Evolutionary conservation across 2,888 invertebrate genomes (phyloP).

Genomic region (Drosophila prostipennis): DNA sequence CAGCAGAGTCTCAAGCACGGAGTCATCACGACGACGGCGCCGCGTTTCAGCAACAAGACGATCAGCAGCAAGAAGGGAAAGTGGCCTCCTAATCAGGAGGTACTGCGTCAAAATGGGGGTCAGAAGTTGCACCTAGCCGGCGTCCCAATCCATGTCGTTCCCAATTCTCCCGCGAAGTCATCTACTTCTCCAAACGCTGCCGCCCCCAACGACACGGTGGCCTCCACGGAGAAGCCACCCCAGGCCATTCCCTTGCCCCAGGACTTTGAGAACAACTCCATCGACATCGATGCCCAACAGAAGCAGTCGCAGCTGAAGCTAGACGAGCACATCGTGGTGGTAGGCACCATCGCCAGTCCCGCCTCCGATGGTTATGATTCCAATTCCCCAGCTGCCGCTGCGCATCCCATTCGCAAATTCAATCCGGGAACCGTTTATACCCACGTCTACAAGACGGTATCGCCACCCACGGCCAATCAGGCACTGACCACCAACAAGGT

Average conservation of each 20-base stretch:
- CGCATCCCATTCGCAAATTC: conserved; percentile 61
- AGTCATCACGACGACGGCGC: conserved; percentile 68
- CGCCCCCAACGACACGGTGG: conserved; percentile 37
- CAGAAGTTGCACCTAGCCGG: conserved; percentile 55
- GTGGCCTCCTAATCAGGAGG: conserved; percentile 80
- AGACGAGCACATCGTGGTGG: conserved; percentile 63
- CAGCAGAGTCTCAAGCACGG: conserved; percentile 37
- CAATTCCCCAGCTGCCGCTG: conserved; percentile 54
- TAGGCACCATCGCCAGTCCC: conserved; percentile 69
- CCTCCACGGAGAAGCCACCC: conserved; percentile 79
- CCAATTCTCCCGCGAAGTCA: conserved; percentile 61
- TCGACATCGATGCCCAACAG: conserved; percentile 80
- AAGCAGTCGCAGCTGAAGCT: conserved; percentile 55
- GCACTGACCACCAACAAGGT: conserved; percentile 75
- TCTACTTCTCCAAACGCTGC: conserved; percentile 48
- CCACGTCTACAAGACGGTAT: conserved; percentile 74
- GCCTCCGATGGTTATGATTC: conserved; percentile 54
- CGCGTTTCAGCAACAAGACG: conserved; percentile 72
- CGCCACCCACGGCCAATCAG: conserved; percentile 75
- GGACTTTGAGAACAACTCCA: conserved; percentile 83
- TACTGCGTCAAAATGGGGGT: conserved; percentile 61
- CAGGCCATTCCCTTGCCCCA: conserved; percentile 75
- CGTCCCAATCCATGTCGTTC: conserved; percentile 40
- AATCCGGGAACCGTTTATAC: conserved; percentile 76
- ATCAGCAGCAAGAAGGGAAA: conserved; percentile 81